Evolutionary conservation across 2,888 invertebrate genomes (phyloP), one percentile per base, ranked within the genome.

Genomic region (Orthosia gothica): DNA sequence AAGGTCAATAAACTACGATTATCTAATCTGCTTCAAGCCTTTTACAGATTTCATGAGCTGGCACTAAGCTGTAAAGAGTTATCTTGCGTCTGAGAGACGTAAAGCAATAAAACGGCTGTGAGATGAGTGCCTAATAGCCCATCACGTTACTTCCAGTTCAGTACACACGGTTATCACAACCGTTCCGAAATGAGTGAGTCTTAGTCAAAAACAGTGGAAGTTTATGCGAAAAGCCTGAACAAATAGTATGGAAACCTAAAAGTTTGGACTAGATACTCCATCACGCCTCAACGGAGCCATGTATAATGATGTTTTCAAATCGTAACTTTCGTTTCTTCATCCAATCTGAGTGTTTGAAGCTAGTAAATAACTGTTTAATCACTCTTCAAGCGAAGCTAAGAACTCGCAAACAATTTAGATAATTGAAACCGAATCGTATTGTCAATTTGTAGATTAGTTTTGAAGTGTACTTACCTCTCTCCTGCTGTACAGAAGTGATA

Each of bases 341-440:
- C 45, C 50, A 58, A 65, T 54, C 59, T 26, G 23, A 40, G 50
- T 63, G 20, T 47, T 57, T 54, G 47, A 32, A 59, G 47, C 15
- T 40, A 66, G 58, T 79, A 79, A 82, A 79, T 79, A 71, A 55
- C 18, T 49, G 13, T 13, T 54, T 57, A 69, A 70, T 75, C 69
- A 75, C 63, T 70, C 52, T 18, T 62, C 40, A 5, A 61, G 49
- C 58, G 26, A 9, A n/a, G 57, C 70, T 52, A 23, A 59, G 55
- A 69, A 52, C 70, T 78, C 65, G 57, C 65, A 72, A 75, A 76
- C 76, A 68, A 84, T 80, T 82, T 73, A 73, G 70, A 71, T 72
- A 70, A 83, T 75, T 84, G 84, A 79, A 81, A 84, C 68, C 26
- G 73, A 83, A 81, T 78, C 63, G 67, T 64, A 57, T 71, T 79